Conservation (phyloP, 2,797 vertebrate genomes). For the Monodelphis domestica region DNA sequence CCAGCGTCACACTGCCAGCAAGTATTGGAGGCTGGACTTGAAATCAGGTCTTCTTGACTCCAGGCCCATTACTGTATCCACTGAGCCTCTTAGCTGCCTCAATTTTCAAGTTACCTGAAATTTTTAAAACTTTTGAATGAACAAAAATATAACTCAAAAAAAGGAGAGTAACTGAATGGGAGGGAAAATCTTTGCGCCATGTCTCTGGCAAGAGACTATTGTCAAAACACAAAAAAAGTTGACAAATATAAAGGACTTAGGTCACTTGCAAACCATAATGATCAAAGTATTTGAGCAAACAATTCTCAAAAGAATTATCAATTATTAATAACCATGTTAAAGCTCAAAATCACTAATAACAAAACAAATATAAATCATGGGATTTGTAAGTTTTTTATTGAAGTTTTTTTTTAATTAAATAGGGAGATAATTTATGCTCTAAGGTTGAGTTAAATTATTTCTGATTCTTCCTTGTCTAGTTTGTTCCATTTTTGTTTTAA, state of each 20-base stretch:
- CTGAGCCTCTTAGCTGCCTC: no score
- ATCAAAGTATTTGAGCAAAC: background rate
- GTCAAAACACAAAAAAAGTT: background rate
- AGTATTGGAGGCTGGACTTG: no score
- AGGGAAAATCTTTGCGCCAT: background rate
- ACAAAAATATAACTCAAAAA: no score
- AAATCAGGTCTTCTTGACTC: no score
- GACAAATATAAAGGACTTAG: background rate
- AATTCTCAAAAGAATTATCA: background rate
- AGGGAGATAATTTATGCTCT: background rate
- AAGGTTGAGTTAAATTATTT: background rate
- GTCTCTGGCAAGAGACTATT: background rate
- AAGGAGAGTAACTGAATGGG: background rate
- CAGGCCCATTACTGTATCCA: no score
- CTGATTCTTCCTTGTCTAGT: background rate
- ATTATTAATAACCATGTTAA: background rate
- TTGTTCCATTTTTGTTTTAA: background rate
- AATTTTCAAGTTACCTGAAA: no score
- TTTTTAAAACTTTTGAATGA: background rate
- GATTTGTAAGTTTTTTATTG: no score
- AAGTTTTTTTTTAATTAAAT: background rate
- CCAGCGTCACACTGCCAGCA: no score
- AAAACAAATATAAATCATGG: background rate
- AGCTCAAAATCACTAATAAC: no score
- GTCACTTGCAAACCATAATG: background rate